Conservation (phyloP, 2,888 invertebrate genomes). For the Habroteleia sp. region DNA sequence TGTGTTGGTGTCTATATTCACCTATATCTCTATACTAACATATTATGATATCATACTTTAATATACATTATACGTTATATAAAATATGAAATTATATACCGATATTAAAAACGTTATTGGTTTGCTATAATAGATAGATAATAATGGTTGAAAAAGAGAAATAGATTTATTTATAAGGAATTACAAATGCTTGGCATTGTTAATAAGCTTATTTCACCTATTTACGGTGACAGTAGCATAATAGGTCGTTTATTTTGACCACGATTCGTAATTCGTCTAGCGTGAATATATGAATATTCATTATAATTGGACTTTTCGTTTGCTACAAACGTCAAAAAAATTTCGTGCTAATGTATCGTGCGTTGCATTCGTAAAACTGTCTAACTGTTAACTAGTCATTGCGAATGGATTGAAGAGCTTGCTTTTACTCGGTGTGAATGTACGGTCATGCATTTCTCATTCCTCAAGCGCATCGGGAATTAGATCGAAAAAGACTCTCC, state of each 20-base stretch:
- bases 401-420: constrained; percentile 27
- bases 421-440: constrained; percentile 38
- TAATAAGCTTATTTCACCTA: constrained; percentile 27
- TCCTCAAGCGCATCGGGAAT: constrained; percentile 55
- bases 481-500: constrained; percentile 52
- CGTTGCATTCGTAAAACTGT: constrained; percentile 34
- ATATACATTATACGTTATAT: not conserved
- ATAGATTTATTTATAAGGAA: constrained; percentile 2
- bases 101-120: no score
- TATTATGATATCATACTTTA: not conserved
- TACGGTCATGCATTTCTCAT: constrained; percentile 47
- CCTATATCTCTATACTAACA: not conserved
- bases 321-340: constrained; percentile 44
- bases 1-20: constrained; percentile 2
- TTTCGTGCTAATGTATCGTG: constrained; percentile 33
- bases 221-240: not conserved
- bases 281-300: constrained; percentile 33
- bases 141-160: constrained; percentile 3
- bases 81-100: not conserved
- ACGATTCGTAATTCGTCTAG: constrained; percentile 25
- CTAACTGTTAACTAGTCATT: constrained; percentile 46
- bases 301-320: constrained; percentile 50
- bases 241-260: constrained; percentile 16
- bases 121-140: no score
- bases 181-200: constrained; percentile 13